Evolutionary conservation across 2,797 vertebrate species (phyloP).

Genomic region (Austrolebias charrua): DNA sequence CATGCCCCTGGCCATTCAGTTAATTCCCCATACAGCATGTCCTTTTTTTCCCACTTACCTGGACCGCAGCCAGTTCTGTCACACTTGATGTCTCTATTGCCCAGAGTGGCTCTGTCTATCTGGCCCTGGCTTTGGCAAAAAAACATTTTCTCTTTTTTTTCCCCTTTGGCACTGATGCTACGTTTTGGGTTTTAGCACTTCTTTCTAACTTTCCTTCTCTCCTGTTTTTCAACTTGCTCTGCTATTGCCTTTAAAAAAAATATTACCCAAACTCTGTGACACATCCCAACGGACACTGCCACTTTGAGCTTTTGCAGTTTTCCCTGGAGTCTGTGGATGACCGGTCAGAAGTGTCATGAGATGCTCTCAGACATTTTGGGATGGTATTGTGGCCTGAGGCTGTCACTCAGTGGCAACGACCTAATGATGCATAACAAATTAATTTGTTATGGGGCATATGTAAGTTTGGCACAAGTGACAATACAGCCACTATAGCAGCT

Average conservation of each 20-base stretch:
- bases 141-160: slow-evolving; percentile 33
- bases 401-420: slow-evolving; percentile 18
- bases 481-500: slow-evolving; percentile 23
- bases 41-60: slow-evolving; percentile 39
- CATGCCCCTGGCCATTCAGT: slow-evolving; percentile 51
- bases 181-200: slow-evolving; percentile 41
- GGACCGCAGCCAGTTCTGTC: slow-evolving; percentile 67
- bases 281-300: too few relatives aligned
- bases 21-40: slow-evolving; percentile 61
- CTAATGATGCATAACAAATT: slow-evolving; percentile 39
- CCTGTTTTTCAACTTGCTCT: slow-evolving; percentile 38
- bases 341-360: slow-evolving; percentile 27
- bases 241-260: slow-evolving; percentile 33
- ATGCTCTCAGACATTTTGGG: slow-evolving; percentile 29
- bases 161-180: slow-evolving; percentile 16
- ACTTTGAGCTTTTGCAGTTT: slow-evolving; percentile 37
- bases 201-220: neutral
- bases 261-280: slow-evolving; percentile 1
- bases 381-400: slow-evolving; percentile 18
- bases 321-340: slow-evolving; percentile 37
- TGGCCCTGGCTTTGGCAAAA: slow-evolving; percentile 33
- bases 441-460: slow-evolving; percentile 25
- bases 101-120: slow-evolving; percentile 54
- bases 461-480: slow-evolving; percentile 30
- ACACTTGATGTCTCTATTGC: slow-evolving; percentile 70